phyloP scores from a whole-genome alignment of 2,888 invertebrate genomes.

The Osmoderma eremita region DNA sequence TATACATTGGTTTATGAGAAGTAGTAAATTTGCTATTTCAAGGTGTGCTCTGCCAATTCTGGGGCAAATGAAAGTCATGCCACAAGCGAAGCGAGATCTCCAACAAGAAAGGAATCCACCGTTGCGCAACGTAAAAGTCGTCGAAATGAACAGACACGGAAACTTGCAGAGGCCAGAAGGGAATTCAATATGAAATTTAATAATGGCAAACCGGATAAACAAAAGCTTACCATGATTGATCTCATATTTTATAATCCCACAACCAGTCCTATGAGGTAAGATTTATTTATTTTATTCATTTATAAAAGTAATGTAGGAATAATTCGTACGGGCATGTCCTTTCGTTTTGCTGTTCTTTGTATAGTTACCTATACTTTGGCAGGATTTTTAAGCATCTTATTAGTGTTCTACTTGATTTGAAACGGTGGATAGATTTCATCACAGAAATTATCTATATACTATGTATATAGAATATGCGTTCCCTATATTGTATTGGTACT shows the following conservation, averaged over 20 bases:
- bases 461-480: too few species aligned
- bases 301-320: neutral
- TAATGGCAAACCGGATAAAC: slow-evolving; percentile 69
- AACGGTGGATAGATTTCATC: too few species aligned
- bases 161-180: slow-evolving; percentile 67
- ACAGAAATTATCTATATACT: too few species aligned
- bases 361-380: too few species aligned
- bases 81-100: slow-evolving; percentile 47
- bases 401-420: too few species aligned
- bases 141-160: slow-evolving; percentile 65
- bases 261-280: slow-evolving; percentile 77
- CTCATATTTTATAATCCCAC: slow-evolving; percentile 91
- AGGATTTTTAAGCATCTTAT: too few species aligned
- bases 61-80: slow-evolving; percentile 48
- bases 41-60: slow-evolving; percentile 59
- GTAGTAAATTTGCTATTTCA: slow-evolving; percentile 17
- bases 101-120: slow-evolving; percentile 47
- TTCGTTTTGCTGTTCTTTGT: too few species aligned
- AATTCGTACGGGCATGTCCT: too few species aligned
- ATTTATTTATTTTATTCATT: neutral
- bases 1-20: neutral
- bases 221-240: slow-evolving; percentile 88
- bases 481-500: too few species aligned
- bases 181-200: slow-evolving; percentile 67
- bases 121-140: slow-evolving; percentile 56